Percentiles rank a stretch among this genome's conserved stretches.
These are phyloP conservation scores for Caenorhabditis zanzibari DNA, from an alignment of 2,888 invertebrate genomes.

Conservation along the genomic window DNA sequence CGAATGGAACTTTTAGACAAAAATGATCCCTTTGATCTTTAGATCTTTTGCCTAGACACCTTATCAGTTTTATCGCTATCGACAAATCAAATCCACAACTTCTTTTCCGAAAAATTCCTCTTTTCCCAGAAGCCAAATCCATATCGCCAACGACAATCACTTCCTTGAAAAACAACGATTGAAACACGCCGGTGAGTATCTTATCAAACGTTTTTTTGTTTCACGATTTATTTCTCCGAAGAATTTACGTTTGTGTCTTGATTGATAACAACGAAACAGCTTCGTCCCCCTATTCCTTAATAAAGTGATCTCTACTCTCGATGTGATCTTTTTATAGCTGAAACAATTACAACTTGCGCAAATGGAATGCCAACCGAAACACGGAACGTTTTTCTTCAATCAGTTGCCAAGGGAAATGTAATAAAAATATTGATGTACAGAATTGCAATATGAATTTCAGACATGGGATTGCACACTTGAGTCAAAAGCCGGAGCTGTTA, in stretches of 20 bases:
- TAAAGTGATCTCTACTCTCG: slow-evolving; percentile 14
- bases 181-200: slow-evolving; percentile 48
- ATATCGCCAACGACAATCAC: slow-evolving; percentile 56
- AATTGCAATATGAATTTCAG: slow-evolving; percentile 12
- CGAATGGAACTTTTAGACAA: too few species aligned
- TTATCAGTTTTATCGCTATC: too few species aligned
- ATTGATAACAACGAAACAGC: slow-evolving; percentile 24
- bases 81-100: too few species aligned
- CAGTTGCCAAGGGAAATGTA: slow-evolving; percentile 51
- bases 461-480: slow-evolving; percentile 67
- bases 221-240: background rate
- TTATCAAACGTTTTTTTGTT: slow-evolving; percentile 3
- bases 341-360: slow-evolving; percentile 45
- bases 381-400: slow-evolving; percentile 45
- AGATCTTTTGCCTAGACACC: too few species aligned
- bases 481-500: slow-evolving; percentile 42
- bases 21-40: too few species aligned
- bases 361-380: slow-evolving; percentile 50
- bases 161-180: slow-evolving; percentile 41
- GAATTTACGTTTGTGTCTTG: slow-evolving; percentile 25
- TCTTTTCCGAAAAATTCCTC: too few species aligned
- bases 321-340: slow-evolving; percentile 43
- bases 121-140: slow-evolving; percentile 45
- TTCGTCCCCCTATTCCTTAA: slow-evolving; percentile 15
- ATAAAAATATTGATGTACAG: background rate